Percentiles rank a stretch among this genome's conserved stretches.
Conservation (phyloP, 2,113 vertebrate genomes). For the Microtus montanus region DNA sequence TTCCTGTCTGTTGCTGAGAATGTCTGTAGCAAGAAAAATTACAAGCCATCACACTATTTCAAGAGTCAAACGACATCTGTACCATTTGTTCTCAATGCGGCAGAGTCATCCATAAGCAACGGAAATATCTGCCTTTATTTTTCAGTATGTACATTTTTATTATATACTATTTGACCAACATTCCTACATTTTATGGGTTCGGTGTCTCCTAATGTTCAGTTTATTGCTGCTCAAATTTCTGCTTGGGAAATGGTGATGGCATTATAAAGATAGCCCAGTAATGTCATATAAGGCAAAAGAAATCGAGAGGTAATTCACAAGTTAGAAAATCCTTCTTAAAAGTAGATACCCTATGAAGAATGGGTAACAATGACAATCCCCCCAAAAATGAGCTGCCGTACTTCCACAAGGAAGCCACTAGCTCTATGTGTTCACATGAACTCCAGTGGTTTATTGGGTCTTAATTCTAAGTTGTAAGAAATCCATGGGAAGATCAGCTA, state of each 20-base stretch:
- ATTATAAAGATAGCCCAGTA: slow-evolving; percentile 11
- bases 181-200: too few relatives aligned
- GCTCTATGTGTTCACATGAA: not conserved
- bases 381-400: not conserved
- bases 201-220: slow-evolving; percentile 8
- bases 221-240: slow-evolving; percentile 23
- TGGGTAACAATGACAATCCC: not conserved
- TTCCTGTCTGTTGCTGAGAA: too few relatives aligned
- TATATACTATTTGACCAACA: too few relatives aligned
- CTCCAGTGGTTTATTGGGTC: not conserved
- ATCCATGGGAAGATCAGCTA: not conserved
- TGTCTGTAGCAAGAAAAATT: too few relatives aligned
- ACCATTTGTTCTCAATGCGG: too few relatives aligned
- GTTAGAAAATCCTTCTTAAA: slow-evolving; percentile 26
- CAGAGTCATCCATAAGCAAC: too few relatives aligned
- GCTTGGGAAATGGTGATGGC: slow-evolving; percentile 43
- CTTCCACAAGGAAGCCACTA: not conserved
- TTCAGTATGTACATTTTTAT: too few relatives aligned
- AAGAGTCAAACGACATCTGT: too few relatives aligned
- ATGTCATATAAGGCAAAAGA: slow-evolving; percentile 1
- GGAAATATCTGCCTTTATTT: too few relatives aligned
- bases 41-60: too few relatives aligned
- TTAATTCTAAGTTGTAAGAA: slow-evolving; percentile 12
- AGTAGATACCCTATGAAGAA: not conserved
- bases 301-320: not conserved